Percentiles rank a stretch among this genome's conserved stretches.
These are phyloP conservation scores for Prinia subflava DNA, from an alignment of 2,113 vertebrate genomes.

Conservation along the genomic window DNA sequence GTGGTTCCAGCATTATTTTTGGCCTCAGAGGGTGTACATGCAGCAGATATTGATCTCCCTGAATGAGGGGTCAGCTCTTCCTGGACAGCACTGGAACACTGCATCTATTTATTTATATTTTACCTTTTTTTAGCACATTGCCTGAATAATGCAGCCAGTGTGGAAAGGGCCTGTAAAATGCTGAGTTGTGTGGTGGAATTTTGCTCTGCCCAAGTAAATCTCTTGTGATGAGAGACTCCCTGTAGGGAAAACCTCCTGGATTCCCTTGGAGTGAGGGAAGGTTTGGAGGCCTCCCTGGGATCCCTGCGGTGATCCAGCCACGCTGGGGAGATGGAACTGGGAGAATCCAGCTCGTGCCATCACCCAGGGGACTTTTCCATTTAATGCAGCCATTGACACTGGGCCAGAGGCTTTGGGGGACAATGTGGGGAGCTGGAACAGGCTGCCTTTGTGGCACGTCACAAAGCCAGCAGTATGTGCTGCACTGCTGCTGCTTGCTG, in stretches of 20 bases:
- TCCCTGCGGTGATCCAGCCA: not conserved
- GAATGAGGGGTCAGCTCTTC: not conserved
- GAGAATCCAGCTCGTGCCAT: not conserved
- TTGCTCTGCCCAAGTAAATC: not conserved
- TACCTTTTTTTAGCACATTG: not conserved
- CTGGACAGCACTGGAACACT: not conserved
- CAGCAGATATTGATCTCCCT: not conserved
- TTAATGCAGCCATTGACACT: not conserved
- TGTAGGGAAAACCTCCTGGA: not conserved
- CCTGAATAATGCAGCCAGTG: not conserved
- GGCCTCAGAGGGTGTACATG: not conserved
- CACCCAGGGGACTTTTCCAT: not conserved
- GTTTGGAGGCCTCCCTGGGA: not conserved
- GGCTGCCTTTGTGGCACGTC: conserved; percentile 20
- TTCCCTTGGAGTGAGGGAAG: not conserved
- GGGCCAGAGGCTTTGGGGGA: not conserved
- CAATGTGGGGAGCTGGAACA: conserved; percentile 35
- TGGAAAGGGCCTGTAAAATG: not conserved
- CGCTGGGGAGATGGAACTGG: not conserved
- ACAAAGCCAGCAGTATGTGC: conserved; percentile 45
- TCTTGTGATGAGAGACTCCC: not conserved
- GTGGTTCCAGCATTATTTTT: not conserved
- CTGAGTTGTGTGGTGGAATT: not conserved
- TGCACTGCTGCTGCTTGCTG: not conserved
- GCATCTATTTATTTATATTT: not conserved